Percentiles rank a stretch among this genome's conserved stretches.
Evolutionary conservation across 2,888 invertebrate genomes (phyloP).

Genomic region (Pheosia gnoma): DNA sequence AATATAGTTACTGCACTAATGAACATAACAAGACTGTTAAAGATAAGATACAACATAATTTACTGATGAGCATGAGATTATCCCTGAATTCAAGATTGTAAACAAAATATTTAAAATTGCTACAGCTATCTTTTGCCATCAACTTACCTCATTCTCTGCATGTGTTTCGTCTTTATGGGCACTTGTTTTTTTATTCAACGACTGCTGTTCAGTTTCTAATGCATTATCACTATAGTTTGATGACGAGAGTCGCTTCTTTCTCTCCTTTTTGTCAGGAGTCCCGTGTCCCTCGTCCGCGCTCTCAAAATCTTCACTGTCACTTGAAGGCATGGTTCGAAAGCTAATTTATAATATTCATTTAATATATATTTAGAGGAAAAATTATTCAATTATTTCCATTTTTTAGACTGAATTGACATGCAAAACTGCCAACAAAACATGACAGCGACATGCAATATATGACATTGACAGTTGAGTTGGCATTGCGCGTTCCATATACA

Average conservation of each 20-base stretch:
- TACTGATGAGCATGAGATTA: neutral
- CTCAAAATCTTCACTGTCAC: conserved; percentile 90
- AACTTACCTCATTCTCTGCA: conserved; percentile 31
- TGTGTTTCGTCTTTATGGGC: conserved; percentile 24
- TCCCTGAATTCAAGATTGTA: neutral
- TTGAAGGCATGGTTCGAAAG: conserved; percentile 83
- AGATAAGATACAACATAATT: neutral
- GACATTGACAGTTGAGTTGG: neutral
- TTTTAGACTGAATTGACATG: neutral
- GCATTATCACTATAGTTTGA: conserved; percentile 72
- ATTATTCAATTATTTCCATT: too few species aligned
- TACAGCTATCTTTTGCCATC: neutral
- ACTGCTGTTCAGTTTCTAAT: conserved; percentile 56
- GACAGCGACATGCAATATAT: neutral
- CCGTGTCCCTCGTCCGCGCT: conserved; percentile 89
- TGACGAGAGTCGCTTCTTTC: conserved; percentile 67
- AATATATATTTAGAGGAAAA: too few species aligned
- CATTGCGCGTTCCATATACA: neutral
- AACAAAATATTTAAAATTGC: neutral
- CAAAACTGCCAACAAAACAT: neutral
- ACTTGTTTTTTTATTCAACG: conserved; percentile 31
- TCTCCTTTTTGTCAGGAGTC: conserved; percentile 60
- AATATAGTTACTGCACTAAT: too few species aligned
- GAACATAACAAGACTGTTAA: neutral
- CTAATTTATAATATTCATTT: neutral